Percentiles rank a stretch among this genome's conserved stretches.
Evolutionary conservation across 2,113 vertebrate genomes (phyloP).

Genomic region (Seriola dumerili): DNA sequence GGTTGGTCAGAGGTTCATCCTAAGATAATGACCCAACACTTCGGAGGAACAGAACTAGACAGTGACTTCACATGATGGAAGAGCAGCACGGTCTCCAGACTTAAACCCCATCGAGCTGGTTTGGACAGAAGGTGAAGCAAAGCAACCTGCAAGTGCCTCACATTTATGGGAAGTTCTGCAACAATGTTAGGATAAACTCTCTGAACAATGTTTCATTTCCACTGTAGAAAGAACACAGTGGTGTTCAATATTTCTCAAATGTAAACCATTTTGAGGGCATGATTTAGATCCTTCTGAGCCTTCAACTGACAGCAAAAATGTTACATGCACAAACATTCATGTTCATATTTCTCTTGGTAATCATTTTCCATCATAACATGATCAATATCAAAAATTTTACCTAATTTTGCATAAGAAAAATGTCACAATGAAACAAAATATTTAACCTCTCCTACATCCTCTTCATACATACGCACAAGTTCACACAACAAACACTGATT

Average conservation of each 20-base stretch:
- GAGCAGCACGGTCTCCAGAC: too few relatives aligned
- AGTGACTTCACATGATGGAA: too few relatives aligned
- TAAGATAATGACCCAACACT: too few relatives aligned
- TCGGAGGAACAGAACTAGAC: too few relatives aligned
- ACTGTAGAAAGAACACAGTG: too few relatives aligned
- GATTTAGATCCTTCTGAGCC: slow-evolving; percentile 14
- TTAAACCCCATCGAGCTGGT: too few relatives aligned
- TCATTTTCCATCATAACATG: background rate
- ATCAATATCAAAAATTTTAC: background rate
- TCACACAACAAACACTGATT: background rate
- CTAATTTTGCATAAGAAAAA: background rate
- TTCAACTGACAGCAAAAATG: background rate
- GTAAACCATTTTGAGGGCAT: background rate
- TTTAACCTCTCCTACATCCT: background rate
- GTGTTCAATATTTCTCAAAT: background rate
- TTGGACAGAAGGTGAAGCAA: too few relatives aligned
- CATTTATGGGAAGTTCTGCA: too few relatives aligned
- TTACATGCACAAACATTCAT: background rate
- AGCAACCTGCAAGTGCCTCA: too few relatives aligned
- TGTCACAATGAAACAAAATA: background rate
- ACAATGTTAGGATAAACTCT: background rate
- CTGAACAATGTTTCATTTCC: too few relatives aligned
- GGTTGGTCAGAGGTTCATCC: too few relatives aligned
- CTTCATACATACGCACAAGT: background rate
- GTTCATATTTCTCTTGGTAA: background rate